Evolutionary conservation across 2,888 invertebrate species (phyloP), one percentile per base, ranked within the genome.

Genomic region (Hermaeophaga mercurialis): DNA sequence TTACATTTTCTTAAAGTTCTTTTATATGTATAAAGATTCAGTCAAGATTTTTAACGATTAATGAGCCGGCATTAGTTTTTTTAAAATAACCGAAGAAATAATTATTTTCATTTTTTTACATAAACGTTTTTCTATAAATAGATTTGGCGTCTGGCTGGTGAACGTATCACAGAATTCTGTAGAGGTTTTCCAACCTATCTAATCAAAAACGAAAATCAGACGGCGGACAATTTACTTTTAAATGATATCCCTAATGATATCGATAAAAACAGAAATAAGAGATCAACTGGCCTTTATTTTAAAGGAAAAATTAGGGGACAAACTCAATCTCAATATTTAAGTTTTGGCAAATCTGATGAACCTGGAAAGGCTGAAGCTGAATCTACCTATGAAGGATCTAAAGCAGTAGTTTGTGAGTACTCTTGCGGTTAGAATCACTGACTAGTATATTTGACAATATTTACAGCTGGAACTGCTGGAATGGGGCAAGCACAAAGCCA

Each of bases 401-500:
- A 84, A 68, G 88, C 89, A 7, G 80, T 85, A 68, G 89, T 89
- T 71, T 85, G 89, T 89, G 75, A 84, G 88, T 86, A 24, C 22
- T 22, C n/a, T n/a, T n/a, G n/a, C n/a, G n/a, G n/a, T n/a, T n/a
- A n/a, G n/a, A n/a, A n/a, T n/a, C n/a, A n/a, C n/a, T n/a, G n/a
- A n/a, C n/a, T n/a, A n/a, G n/a, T n/a, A n/a, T n/a, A n/a, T n/a
- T n/a, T n/a, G 6, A 22, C 6, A 22, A 22, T 22, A 48, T 44
- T 50, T 79, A 65, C 66, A 92, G 91, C 84, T 80, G 91, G 91
- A 39, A 85, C 81, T 61, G 87, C 86, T 71, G 92, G 92, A 52
- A 91, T 92, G 89, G 92, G 92, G 0, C 91, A 91, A 80, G 92
- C 92, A 0, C 92, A 92, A 78, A 91, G 91, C 77, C 92, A 92